Conservation (phyloP, 1,140 invertebrate genomes). For the Hyles vespertilio region DNA sequence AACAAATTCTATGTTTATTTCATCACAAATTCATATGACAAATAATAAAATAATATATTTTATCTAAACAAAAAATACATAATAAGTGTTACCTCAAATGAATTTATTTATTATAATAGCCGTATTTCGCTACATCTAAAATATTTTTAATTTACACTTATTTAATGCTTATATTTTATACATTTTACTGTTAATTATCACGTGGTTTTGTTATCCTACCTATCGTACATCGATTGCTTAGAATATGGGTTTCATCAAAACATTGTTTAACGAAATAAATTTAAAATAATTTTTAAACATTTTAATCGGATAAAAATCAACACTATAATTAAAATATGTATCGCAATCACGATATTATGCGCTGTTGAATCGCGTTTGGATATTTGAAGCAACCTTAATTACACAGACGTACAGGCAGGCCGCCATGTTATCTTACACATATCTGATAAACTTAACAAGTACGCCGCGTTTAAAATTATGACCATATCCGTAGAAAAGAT, state of each 20-base stretch:
- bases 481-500: background rate
- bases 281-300: background rate
- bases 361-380: no score
- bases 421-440: conserved; percentile 14
- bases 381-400: no score
- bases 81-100: conserved; percentile 34
- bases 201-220: conserved; percentile 51
- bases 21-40: conserved; percentile 60
- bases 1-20: conserved; percentile 59
- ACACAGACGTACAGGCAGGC: conserved; percentile 2
- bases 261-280: no score
- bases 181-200: conserved; percentile 55
- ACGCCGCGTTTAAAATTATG: no score
- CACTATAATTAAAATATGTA: background rate
- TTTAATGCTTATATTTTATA: conserved; percentile 39
- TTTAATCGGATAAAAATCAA: background rate
- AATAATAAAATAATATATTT: conserved; percentile 41
- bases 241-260: no score
- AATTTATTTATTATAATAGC: conserved; percentile 43
- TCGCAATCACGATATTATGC: no score
- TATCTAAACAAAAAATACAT: conserved; percentile 37
- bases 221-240: conserved; percentile 1
- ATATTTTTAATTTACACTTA: conserved; percentile 50
- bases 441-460: conserved; percentile 13
- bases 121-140: conserved; percentile 37